Base-by-base conservation (phyloP, 1,140 invertebrate genomes). In the Drosophila fuyamai region DNA sequence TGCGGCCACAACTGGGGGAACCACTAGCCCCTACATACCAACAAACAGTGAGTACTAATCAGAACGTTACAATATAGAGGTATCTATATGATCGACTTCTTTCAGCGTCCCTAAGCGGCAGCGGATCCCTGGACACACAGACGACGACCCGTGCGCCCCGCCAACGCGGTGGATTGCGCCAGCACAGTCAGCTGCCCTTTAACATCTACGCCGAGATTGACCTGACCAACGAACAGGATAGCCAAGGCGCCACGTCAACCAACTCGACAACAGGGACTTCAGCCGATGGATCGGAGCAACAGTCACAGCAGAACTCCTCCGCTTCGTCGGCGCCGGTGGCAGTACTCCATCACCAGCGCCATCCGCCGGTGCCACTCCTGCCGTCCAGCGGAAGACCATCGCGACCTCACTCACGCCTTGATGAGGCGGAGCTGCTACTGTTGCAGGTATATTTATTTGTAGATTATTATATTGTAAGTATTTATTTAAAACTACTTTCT, bases 121-220 rank as follows among this genome's bases (percentile, higher is more conserved):
- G 29, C n/a, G 35, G 14, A 8, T 14, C 41, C 32, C 9, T 48
- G 50, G 68, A 78, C 16, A 16, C 32, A 13, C 60, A 54, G 27
- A 44, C 59, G 6, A 44, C 48, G 8, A 13, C 36, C 1, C 82
- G 79, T 7, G 23, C 55, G 5, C 60, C 66, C 1, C 70, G 76
- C 36, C 79, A 73, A 29, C 57, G 57, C 27, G 63, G 63, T 56
- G 50, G 47, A 1, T 47, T 71, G 4, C 78, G 86, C 7, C 82
- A 70, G 48, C 75, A 81, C 14, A 56, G 23, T 32, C 51, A 13
- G 47, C 43, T 27, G 16, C 53, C 68, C 32, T 90, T 88, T 9
- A 90, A 90, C 16, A 81, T 86, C 5, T 86, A 76, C 51, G 81
- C 86, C 0, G 81, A 90, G 23, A 90, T 90, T 1, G 85, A 89